Evolutionary conservation across 1,140 invertebrate genomes (phyloP).

Genomic region (Paraescarpia echinospica): DNA sequence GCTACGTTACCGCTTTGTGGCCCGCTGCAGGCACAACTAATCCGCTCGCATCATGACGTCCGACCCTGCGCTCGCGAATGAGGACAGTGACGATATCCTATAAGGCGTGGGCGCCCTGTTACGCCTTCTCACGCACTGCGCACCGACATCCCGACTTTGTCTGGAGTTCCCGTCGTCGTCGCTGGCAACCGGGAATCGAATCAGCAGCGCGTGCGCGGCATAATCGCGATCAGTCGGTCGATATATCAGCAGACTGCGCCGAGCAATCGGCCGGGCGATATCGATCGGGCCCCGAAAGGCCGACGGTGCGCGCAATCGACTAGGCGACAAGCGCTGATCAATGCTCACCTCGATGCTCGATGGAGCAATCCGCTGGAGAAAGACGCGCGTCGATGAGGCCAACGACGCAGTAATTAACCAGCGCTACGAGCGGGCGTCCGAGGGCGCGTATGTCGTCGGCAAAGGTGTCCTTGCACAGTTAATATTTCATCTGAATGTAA

Average conservation of each 20-base stretch:
- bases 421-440: neutral
- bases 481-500: too few species aligned
- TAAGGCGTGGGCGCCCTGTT: neutral
- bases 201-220: neutral
- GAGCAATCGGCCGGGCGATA: neutral
- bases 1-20: neutral
- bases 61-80: neutral
- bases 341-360: neutral
- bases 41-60: neutral
- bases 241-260: neutral
- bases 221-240: constrained; percentile 3
- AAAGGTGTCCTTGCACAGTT: neutral
- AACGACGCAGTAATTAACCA: neutral
- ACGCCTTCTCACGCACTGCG: neutral
- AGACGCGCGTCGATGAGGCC: neutral
- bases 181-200: neutral
- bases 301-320: neutral
- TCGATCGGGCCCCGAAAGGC: neutral
- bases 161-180: neutral
- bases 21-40: neutral
- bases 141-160: too few species aligned
- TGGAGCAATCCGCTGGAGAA: neutral
- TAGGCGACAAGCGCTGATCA: neutral
- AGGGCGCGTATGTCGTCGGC: neutral
- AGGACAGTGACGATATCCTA: neutral